Base-by-base conservation (phyloP, 2,888 invertebrate genomes). In the Aleiodes testaceus region DNA sequence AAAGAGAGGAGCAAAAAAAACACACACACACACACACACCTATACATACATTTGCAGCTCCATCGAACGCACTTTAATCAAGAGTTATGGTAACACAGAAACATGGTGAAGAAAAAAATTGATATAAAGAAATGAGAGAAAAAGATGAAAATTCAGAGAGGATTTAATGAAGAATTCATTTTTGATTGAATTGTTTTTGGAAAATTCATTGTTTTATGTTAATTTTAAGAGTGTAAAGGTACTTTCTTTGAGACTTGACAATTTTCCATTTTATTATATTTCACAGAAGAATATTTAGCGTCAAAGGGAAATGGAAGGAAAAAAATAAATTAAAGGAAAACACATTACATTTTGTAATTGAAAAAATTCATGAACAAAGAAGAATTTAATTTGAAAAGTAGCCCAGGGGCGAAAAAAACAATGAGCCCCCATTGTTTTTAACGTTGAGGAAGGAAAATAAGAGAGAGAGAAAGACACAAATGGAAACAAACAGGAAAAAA, bases 11-110 rank as follows among this genome's bases (percentile, higher is more conserved):
- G 9, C 11, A 2, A 7, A 22, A 16, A 2, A 6, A 47, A 47
- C n/a, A n/a, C n/a, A n/a, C n/a, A n/a, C n/a, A n/a, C n/a, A n/a
- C n/a, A 7, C 14, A 47, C 3, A 4, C 14, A 14, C 7, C 20
- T 18, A 22, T 61, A 61, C 36, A 36, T 59, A 59, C 59, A 59
- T 63, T 63, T 45, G 44, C 9, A 45, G 20, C 22, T 45, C 47
- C 44, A 59, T 59, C 42, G 44, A 59, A 59, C 16, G 59, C 16
- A 59, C 42, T 42, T 59, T 42, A 42, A 59, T 59, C 59, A 59
- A 59, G 36, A 59, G 30, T 59, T 59, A 42, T 42, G 18, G 42
- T 42, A 59, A 59, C 16, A 36, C 20, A 11, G 53, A 59, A 36
- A 63, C n/a, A 44, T 45, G n/a, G n/a, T n/a, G n/a, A n/a, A n/a